phyloP scores from a whole-genome alignment of 2,797 vertebrate genomes.

The Cygnus olor region DNA sequence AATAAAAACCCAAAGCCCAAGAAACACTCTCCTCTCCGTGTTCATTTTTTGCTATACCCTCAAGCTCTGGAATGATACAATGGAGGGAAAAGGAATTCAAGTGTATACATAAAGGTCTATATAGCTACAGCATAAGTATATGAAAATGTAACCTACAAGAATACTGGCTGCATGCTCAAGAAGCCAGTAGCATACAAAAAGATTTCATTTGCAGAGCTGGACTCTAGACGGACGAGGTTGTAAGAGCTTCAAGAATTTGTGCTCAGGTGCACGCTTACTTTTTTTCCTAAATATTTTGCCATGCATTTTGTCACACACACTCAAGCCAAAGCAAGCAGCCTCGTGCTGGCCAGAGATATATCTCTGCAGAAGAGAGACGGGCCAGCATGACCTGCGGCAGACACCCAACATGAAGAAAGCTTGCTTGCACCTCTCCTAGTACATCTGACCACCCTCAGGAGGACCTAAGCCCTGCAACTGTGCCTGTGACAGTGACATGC shows the following conservation, averaged over 20 bases:
- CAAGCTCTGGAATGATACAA: neutral
- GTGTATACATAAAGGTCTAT: neutral
- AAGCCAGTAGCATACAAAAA: neutral
- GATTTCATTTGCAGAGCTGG: neutral
- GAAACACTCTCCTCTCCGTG: neutral
- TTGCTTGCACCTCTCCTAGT: neutral
- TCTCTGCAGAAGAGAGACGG: neutral
- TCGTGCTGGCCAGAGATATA: neutral
- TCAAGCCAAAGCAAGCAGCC: neutral
- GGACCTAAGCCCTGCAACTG: neutral
- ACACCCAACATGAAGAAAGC: fast-evolving
- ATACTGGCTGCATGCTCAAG: neutral
- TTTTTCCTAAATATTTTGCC: neutral
- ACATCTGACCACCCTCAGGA: neutral
- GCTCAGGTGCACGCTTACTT: neutral
- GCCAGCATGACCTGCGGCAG: neutral
- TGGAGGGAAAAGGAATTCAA: neutral
- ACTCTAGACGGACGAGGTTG: neutral
- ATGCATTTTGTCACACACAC: neutral
- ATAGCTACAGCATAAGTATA: neutral
- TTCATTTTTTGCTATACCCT: neutral
- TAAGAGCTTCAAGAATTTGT: neutral
- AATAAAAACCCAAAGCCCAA: neutral
- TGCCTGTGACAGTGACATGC: neutral
- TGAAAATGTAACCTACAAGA: neutral